Conservation (phyloP, 1,140 invertebrate species). For the Heterodera schachtii region DNA sequence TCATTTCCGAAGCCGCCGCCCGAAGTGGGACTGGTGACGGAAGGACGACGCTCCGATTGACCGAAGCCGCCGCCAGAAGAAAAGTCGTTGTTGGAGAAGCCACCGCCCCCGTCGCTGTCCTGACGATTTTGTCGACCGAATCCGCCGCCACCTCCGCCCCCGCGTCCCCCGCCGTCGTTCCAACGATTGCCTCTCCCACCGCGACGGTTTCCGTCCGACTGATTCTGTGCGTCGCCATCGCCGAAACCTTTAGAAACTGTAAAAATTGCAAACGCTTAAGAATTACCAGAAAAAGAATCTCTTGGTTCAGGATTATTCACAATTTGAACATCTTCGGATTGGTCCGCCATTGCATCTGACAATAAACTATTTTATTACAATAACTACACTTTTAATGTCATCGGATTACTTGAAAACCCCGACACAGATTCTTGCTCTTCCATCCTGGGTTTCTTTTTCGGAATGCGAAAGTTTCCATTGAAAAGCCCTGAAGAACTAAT, state of each 20-base stretch:
- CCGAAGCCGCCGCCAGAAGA: not conserved
- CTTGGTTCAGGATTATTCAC: too few relatives aligned
- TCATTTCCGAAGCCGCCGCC: not conserved
- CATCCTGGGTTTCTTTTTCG: conserved; percentile 15
- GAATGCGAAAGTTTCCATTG: conserved; percentile 16
- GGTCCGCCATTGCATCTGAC: not conserved
- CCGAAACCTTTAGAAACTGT: not conserved
- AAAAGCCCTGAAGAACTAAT: not conserved
- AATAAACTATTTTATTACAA: not conserved
- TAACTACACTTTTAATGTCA: not conserved
- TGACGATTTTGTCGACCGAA: not conserved
- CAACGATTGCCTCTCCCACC: not conserved
- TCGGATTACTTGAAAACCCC: not conserved
- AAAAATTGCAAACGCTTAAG: too few relatives aligned
- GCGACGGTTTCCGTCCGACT: not conserved
- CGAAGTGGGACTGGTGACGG: not conserved
- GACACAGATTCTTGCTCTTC: not conserved
- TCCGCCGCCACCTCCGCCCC: not conserved
- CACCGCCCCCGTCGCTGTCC: not conserved
- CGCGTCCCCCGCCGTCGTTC: conserved; percentile 8
- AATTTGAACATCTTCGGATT: not conserved
- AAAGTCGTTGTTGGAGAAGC: not conserved
- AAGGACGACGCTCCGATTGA: not conserved
- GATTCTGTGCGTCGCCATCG: too few relatives aligned
- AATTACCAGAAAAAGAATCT: too few relatives aligned